Conservation (phyloP, 2,888 invertebrate species). For the Harpalus rufipes region DNA sequence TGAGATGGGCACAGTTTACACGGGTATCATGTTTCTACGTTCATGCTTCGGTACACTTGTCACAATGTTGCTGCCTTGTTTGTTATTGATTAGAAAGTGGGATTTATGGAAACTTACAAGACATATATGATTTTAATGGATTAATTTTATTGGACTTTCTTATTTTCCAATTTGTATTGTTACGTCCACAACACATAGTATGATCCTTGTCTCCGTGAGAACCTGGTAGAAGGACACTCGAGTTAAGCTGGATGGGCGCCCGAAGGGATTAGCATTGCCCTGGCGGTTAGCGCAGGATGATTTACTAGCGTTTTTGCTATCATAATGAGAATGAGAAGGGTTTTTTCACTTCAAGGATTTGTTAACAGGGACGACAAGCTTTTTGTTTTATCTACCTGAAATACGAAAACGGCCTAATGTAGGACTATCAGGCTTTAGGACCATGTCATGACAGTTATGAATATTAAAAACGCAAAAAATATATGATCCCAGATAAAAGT, state of each 20-base stretch:
- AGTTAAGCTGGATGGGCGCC: neutral
- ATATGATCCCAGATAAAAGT: too few relatives aligned
- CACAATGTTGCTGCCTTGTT: conserved; percentile 1
- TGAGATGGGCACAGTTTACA: conserved; percentile 21
- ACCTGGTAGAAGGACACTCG: neutral
- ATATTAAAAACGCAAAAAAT: too few relatives aligned
- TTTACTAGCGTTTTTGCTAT: conserved; percentile 27
- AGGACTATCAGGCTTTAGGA: too few relatives aligned
- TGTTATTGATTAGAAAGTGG: conserved; percentile 6
- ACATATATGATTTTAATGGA: neutral
- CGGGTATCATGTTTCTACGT: conserved; percentile 14
- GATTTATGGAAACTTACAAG: neutral
- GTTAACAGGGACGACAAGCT: conserved; percentile 26
- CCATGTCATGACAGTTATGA: too few relatives aligned
- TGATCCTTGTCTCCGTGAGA: too few relatives aligned
- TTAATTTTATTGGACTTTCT: neutral
- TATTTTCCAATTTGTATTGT: neutral
- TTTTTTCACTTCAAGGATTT: conserved; percentile 37
- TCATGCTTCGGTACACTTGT: conserved; percentile 12
- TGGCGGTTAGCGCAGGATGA: conserved; percentile 42
- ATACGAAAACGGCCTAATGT: neutral
- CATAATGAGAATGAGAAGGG: conserved; percentile 35
- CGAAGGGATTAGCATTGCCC: conserved; percentile 17
- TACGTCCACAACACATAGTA: too few relatives aligned
- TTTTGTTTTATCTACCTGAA: conserved; percentile 45